Evolutionary conservation across 2,888 invertebrate species (phyloP).

Genomic region (Enchytraeus crypticus): DNA sequence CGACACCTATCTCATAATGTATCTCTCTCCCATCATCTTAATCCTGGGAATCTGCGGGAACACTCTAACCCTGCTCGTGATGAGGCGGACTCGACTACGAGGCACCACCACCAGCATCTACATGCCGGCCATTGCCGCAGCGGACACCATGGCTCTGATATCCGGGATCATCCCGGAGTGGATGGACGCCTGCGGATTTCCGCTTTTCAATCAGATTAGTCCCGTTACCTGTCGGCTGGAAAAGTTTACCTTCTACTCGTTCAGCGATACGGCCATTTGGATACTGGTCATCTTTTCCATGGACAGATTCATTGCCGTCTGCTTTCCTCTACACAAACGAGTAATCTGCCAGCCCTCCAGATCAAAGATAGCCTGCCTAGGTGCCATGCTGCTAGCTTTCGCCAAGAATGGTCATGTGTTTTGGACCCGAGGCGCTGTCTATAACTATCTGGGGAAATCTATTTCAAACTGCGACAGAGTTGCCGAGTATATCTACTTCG

Average conservation of each 20-base stretch:
- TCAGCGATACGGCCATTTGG: slow-evolving; percentile 39
- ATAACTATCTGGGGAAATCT: too few relatives aligned
- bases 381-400: slow-evolving; percentile 22
- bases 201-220: slow-evolving; percentile 17
- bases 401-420: slow-evolving; percentile 38
- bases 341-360: slow-evolving; percentile 30
- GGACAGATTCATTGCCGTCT: slow-evolving; percentile 39
- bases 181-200: slow-evolving; percentile 6
- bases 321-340: slow-evolving; percentile 34
- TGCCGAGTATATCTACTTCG: slow-evolving; percentile 21
- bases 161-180: slow-evolving; percentile 28
- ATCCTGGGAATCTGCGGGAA: slow-evolving; percentile 25
- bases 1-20: slow-evolving; percentile 22
- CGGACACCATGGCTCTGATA: slow-evolving; percentile 24
- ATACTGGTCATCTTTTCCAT: slow-evolving; percentile 38
- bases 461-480: slow-evolving; percentile 20
- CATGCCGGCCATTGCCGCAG: slow-evolving; percentile 24
- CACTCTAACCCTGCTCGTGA: slow-evolving; percentile 24
- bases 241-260: slow-evolving; percentile 37
- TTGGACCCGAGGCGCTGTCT: slow-evolving; percentile 31
- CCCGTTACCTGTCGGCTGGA: slow-evolving; percentile 34
- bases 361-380: slow-evolving; percentile 27
- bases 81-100: slow-evolving; percentile 19
- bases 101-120: slow-evolving; percentile 27
- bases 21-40: slow-evolving; percentile 25